These are phyloP conservation scores for Drosophila affinis DNA, from an alignment of 2,888 invertebrate genomes.

Conservation along the genomic window DNA sequence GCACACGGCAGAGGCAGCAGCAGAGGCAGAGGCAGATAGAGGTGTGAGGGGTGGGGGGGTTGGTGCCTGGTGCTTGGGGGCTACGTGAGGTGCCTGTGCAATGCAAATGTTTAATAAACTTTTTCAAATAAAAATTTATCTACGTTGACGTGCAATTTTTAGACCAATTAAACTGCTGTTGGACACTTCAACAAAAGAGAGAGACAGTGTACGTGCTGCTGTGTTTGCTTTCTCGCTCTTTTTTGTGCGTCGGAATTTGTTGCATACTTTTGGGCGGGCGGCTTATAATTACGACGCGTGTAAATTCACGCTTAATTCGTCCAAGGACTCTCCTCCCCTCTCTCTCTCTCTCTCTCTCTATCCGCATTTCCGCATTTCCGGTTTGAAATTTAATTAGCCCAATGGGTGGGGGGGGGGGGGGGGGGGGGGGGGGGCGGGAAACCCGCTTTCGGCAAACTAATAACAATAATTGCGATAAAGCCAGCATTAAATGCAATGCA, in stretches of 20 bases:
- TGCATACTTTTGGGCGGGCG: neutral
- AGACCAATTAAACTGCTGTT: conserved; percentile 76
- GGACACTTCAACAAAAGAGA: conserved; percentile 32
- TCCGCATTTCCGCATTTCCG: conserved; percentile 39
- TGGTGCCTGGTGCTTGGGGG: neutral
- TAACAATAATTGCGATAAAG: conserved; percentile 77
- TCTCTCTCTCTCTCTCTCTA: too few relatives aligned
- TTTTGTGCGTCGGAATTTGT: neutral
- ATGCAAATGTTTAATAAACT: conserved; percentile 78
- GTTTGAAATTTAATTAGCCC: conserved; percentile 71
- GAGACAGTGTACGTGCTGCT: conserved; percentile 23
- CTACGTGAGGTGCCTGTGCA: conserved; percentile 70
- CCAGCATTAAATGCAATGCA: conserved; percentile 67
- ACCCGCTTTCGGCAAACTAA: conserved; percentile 64
- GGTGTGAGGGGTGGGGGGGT: neutral
- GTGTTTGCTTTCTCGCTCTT: neutral
- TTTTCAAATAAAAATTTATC: conserved; percentile 78
- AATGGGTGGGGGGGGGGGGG: conserved; percentile 24
- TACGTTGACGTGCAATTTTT: conserved; percentile 81
- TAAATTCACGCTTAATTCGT: conserved; percentile 51
- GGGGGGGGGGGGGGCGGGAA: neutral
- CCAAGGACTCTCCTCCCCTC: too few relatives aligned
- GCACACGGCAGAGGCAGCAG: conserved; percentile 20
- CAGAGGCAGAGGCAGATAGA: too few relatives aligned
- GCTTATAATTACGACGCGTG: conserved; percentile 40